A percentile compares a stretch with the other conserved stretches of the same genome.
Evolutionary conservation across 2,113 vertebrate species (phyloP).

Genomic region (Bungarus multicinctus): DNA sequence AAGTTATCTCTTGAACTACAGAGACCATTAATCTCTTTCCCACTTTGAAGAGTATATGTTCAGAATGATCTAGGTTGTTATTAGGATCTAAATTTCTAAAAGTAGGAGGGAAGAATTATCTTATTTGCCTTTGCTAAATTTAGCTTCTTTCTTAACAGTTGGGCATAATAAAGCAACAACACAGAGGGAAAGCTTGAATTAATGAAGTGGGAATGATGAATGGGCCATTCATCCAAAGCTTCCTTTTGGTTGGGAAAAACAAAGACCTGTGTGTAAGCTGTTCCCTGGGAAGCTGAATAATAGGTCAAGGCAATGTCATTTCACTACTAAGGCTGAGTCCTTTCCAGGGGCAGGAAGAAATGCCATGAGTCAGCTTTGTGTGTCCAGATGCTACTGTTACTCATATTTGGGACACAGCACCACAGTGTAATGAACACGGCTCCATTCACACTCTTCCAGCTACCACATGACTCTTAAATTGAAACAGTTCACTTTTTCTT

Average conservation of each 20-base stretch:
- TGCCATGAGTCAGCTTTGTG: slow-evolving; percentile 68
- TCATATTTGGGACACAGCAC: slow-evolving; percentile 60
- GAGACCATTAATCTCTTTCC: slow-evolving; percentile 67
- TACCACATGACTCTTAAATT: slow-evolving; percentile 34
- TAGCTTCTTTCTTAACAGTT: slow-evolving; percentile 65
- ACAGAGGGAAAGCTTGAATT: slow-evolving; percentile 70
- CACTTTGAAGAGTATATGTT: slow-evolving; percentile 51
- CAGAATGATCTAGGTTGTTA: slow-evolving; percentile 64
- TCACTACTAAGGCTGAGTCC: slow-evolving; percentile 61
- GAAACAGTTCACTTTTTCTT: slow-evolving; percentile 41
- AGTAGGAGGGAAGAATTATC: slow-evolving; percentile 69
- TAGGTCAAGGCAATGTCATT: slow-evolving; percentile 74
- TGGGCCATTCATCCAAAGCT: slow-evolving; percentile 73
- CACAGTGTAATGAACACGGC: slow-evolving; percentile 18
- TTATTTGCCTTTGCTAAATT: slow-evolving; percentile 71
- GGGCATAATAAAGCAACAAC: slow-evolving; percentile 64
- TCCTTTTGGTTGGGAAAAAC: slow-evolving; percentile 69
- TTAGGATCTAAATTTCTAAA: slow-evolving; percentile 65
- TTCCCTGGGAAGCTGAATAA: slow-evolving; percentile 73
- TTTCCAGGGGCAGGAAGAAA: slow-evolving; percentile 68
- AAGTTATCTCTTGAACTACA: slow-evolving; percentile 61
- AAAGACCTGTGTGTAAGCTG: slow-evolving; percentile 73
- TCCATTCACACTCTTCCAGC: slow-evolving; percentile 53
- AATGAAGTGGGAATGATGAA: slow-evolving; percentile 71
- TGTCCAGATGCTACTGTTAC: slow-evolving; percentile 72